Evolutionary conservation across 2,888 invertebrate genomes (phyloP).

Genomic region (Agrochola lota): DNA sequence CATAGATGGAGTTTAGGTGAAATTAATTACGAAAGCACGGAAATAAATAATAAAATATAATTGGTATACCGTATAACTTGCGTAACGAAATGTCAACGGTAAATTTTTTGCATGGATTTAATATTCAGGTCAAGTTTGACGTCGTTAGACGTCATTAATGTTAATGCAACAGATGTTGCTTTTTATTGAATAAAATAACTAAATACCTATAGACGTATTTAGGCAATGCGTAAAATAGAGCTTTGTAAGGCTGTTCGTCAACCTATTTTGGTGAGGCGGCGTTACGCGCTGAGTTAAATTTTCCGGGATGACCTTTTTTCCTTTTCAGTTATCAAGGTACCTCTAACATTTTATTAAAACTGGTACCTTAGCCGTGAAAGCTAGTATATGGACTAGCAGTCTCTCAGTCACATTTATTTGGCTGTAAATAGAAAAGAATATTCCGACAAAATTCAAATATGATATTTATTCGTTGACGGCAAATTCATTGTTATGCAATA

Average conservation of each 20-base stretch:
- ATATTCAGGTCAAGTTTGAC: conserved; percentile 49
- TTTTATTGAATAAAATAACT: not conserved
- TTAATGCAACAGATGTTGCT: not conserved
- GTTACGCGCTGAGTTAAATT: not conserved
- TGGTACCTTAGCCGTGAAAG: not conserved
- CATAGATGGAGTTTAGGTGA: conserved; percentile 30
- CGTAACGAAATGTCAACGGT: conserved; percentile 48
- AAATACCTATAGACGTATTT: not conserved
- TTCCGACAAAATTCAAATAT: not conserved
- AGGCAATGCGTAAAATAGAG: not conserved
- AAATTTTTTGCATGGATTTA: conserved; percentile 19
- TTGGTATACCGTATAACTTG: conserved; percentile 32
- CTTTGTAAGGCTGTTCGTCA: not conserved
- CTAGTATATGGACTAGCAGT: not conserved
- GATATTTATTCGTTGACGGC: not conserved
- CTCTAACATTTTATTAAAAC: not conserved
- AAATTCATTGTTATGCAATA: conserved; percentile 20
- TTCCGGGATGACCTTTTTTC: not conserved
- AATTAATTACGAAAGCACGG: conserved; percentile 43
- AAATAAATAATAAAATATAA: conserved; percentile 26
- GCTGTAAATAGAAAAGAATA: not conserved
- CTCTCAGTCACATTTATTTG: too few species aligned
- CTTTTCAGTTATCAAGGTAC: not conserved
- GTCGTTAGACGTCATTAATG: conserved; percentile 9
- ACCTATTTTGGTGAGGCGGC: not conserved